Conservation (phyloP, 2,888 invertebrate species). For the Xestoiulus laeticollis region DNA sequence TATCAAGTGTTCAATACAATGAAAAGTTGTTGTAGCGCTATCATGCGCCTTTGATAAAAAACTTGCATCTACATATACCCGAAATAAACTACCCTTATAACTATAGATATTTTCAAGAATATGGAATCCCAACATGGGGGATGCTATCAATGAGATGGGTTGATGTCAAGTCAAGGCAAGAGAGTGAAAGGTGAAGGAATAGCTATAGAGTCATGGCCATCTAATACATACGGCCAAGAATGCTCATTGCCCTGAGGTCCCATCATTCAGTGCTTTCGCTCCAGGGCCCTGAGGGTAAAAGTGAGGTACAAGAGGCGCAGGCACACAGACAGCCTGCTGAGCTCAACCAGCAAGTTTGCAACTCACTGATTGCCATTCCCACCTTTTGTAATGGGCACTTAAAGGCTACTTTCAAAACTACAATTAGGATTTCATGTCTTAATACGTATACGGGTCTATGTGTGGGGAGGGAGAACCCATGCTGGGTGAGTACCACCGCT, state of each 20-base stretch:
- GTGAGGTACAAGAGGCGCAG: neutral
- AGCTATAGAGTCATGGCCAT: neutral
- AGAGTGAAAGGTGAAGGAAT: neutral
- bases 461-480: neutral
- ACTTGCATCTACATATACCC: neutral
- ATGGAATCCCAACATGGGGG: neutral
- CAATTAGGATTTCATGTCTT: conserved; percentile 45
- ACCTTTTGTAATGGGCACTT: conserved; percentile 45
- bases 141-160: neutral
- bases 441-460: conserved; percentile 38
- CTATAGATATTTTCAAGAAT: neutral
- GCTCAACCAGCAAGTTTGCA: conserved; percentile 30
- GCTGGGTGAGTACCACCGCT: conserved; percentile 29
- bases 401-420: conserved; percentile 42
- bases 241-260: neutral
- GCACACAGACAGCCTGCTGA: neutral
- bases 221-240: neutral
- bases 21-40: neutral
- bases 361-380: conserved; percentile 44
- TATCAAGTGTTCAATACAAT: neutral
- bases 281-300: neutral
- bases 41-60: neutral
- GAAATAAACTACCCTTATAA: neutral
- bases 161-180: neutral
- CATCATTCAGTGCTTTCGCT: conserved; percentile 2